phyloP scores from a whole-genome alignment of 2,113 vertebrate species.

The Hystrix cristata region DNA sequence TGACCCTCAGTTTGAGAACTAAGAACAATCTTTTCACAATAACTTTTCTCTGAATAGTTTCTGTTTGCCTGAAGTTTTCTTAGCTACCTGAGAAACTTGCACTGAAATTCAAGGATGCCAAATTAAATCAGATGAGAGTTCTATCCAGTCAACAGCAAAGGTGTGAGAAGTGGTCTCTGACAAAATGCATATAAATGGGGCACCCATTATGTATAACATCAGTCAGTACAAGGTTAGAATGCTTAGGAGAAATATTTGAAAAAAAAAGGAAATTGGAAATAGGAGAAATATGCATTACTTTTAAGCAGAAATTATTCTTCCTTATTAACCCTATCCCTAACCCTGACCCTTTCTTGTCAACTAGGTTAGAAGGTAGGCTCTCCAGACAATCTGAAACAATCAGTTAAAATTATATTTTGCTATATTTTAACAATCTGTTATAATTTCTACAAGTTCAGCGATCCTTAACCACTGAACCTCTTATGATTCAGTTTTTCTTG shows the following conservation, averaged over 20 bases:
- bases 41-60: slow-evolving; percentile 71
- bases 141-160: background rate
- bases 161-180: background rate
- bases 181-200: background rate
- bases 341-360: background rate
- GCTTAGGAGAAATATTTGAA: background rate
- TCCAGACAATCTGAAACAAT: background rate
- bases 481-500: background rate
- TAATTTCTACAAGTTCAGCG: background rate
- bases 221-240: background rate
- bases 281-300: background rate
- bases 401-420: background rate
- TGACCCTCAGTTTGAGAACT: slow-evolving; percentile 59
- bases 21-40: slow-evolving; percentile 68
- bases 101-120: slow-evolving; percentile 61
- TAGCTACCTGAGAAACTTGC: slow-evolving; percentile 48
- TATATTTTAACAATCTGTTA: background rate
- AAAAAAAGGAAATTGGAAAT: background rate
- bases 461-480: background rate
- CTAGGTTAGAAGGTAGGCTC: background rate
- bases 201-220: background rate
- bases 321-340: background rate
- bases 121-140: slow-evolving; percentile 49
- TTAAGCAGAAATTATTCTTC: background rate
- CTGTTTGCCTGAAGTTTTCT: slow-evolving; percentile 41